Evolutionary conservation across 2,113 vertebrate genomes (phyloP).

Genomic region (Argyrosomus japonicus): DNA sequence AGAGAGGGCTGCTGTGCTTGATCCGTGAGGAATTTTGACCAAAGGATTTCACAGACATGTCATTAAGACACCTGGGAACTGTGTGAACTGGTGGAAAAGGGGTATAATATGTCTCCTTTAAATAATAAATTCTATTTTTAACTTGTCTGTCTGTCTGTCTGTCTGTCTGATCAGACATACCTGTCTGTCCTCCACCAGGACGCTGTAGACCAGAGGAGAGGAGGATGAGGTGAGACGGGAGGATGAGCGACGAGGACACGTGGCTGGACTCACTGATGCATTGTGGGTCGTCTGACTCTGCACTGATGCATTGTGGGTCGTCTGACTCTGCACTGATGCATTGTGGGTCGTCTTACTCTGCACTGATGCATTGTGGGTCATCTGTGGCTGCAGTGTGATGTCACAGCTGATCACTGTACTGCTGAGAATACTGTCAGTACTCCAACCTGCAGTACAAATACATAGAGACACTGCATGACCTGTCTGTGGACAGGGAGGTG

Average conservation of each 20-base stretch:
- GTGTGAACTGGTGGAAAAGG: too few species aligned
- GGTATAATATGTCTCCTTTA: too few species aligned
- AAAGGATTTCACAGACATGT: too few species aligned
- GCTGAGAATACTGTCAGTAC: neutral
- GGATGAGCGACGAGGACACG: neutral
- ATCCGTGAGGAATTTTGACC: too few species aligned
- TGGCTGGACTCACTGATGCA: conserved; percentile 15
- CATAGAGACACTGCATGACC: neutral
- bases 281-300: conserved; percentile 28
- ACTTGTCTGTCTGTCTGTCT: too few species aligned
- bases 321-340: neutral
- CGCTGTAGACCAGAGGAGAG: conserved; percentile 77
- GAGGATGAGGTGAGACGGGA: conserved; percentile 12
- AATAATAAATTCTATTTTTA: too few species aligned
- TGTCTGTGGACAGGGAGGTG: neutral
- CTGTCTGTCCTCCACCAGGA: conserved; percentile 78
- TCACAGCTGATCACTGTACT: conserved; percentile 2
- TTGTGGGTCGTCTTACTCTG: conserved; percentile 27
- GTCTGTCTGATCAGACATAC: conserved; percentile 30
- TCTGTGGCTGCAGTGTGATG: neutral
- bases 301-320: conserved; percentile 29
- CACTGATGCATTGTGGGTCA: conserved; percentile 30
- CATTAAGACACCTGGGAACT: too few species aligned
- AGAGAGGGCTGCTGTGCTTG: too few species aligned
- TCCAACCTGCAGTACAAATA: conserved; percentile 44